Percentiles rank a stretch among this genome's conserved stretches.
These are phyloP conservation scores for Folsomia manolachei DNA, from an alignment of 2,888 invertebrate species.

Conservation along the genomic window DNA sequence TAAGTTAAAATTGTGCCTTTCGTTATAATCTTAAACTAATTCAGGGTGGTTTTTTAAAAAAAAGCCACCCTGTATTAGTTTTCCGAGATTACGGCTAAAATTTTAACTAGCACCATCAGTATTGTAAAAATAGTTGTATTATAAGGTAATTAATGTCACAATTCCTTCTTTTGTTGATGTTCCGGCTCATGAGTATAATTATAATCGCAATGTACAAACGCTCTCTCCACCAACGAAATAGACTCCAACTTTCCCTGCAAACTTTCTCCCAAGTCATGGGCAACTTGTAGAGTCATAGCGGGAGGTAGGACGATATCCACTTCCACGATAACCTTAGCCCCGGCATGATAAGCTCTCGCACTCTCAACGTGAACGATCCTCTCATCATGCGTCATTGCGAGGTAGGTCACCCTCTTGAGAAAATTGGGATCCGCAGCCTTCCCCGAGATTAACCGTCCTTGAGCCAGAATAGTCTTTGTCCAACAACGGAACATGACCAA, in stretches of 20 bases:
- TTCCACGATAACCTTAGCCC: constrained; percentile 19
- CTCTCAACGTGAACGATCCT: constrained; percentile 14
- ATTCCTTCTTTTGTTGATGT: constrained; percentile 9
- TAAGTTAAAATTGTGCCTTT: too few relatives aligned
- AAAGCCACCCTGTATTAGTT: too few relatives aligned
- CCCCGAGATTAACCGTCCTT: constrained; percentile 9
- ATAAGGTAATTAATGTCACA: not conserved
- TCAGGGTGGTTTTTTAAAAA: too few relatives aligned
- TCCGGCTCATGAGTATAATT: constrained; percentile 17
- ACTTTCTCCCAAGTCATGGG: constrained; percentile 20
- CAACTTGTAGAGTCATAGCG: constrained; percentile 11
- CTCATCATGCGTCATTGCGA: constrained; percentile 23
- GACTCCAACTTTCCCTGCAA: constrained; percentile 20
- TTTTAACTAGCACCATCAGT: too few relatives aligned
- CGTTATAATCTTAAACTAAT: too few relatives aligned
- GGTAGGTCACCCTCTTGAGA: constrained; percentile 16
- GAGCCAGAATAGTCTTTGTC: constrained; percentile 17
- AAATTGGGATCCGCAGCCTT: constrained; percentile 12
- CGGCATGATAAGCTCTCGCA: constrained; percentile 18
- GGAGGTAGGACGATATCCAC: constrained; percentile 24
- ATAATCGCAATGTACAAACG: constrained; percentile 20
- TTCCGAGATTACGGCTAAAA: too few relatives aligned
- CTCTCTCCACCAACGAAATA: constrained; percentile 12
- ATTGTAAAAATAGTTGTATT: constrained; percentile 1
- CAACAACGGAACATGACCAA: constrained; percentile 15